Base-by-base conservation (phyloP, 2,888 invertebrate genomes). In the Drosophila stalkeri region DNA sequence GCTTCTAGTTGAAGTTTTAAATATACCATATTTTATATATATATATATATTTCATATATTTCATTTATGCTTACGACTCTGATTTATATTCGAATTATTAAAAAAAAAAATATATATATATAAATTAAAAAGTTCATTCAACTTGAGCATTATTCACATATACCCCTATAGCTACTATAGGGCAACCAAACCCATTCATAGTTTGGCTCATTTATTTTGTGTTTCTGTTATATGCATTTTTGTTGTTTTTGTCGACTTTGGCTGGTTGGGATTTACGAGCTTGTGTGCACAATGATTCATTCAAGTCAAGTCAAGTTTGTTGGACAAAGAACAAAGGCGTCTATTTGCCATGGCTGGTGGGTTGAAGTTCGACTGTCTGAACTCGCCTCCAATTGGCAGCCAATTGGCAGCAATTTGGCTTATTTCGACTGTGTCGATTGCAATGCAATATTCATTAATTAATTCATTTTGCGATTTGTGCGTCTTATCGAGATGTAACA, bases 311-410 rank as follows among this genome's bases (percentile, higher is more conserved):
- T 68, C n/a, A n/a, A n/a, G n/a, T n/a, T n/a, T 35, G 18, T 51
- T 75, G 27, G 64, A 51, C 49, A 44, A 56, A 77, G 73, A 77
- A 77, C 78, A 77, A 81, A 81, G 77, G 59, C 64, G 72, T 81
- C 81, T 23, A 63, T 68, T 52, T 59, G 47, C 33, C 56, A 41
- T 31, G 49, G 54, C 55, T 54, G 68, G 87, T 82, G 77, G 84
- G 89, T 83, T 89, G 84, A 89, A 82, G 84, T 86, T 82, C 86
- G 86, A 51, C 49, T 49, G 49, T 68, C 86, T 89, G 86, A 83
- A 76, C 81, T 56, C 77, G 66, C 47, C 37, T 37, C n/a, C 49
- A 43, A 52, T 43, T 59, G 56, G n/a, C 16, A 39, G 56, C 44
- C 57, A 49, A 43, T 46, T 47, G 47, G 27, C 47, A 47, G 47